A percentile compares a stretch with the other conserved stretches of the same genome.
Evolutionary conservation across 2,888 invertebrate species (phyloP).

Genomic region (Ormyrus thymus): DNA sequence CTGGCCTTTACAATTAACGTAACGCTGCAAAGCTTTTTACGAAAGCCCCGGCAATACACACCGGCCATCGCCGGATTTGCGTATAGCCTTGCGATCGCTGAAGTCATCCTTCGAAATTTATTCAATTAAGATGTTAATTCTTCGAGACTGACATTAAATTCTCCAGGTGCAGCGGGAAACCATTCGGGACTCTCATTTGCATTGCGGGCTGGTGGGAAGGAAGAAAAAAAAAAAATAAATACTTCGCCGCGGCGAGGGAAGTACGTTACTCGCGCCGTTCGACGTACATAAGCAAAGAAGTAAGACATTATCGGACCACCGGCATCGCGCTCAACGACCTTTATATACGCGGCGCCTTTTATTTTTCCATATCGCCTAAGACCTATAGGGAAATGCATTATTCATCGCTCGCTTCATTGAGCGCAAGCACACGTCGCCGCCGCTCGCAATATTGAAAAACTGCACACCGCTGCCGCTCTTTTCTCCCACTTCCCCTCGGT

Average conservation of each 20-base stretch:
- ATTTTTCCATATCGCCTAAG: slow-evolving; percentile 14
- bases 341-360: slow-evolving; percentile 33
- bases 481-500: neutral
- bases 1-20: slow-evolving; percentile 11
- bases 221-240: too few species aligned
- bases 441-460: slow-evolving; percentile 48
- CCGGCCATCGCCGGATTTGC: too few species aligned
- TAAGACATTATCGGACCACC: slow-evolving; percentile 46
- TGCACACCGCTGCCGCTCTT: slow-evolving; percentile 7
- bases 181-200: too few species aligned
- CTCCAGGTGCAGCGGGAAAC: too few species aligned
- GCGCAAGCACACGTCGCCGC: slow-evolving; percentile 31
- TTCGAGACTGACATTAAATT: too few species aligned
- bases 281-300: neutral
- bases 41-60: too few species aligned
- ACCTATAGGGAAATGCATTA: slow-evolving; percentile 46
- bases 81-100: too few species aligned
- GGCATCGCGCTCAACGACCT: slow-evolving; percentile 17
- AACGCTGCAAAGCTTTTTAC: slow-evolving; percentile 4
- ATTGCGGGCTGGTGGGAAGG: too few species aligned
- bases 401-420: slow-evolving; percentile 49
- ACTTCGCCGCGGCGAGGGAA: too few species aligned
- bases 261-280: too few species aligned
- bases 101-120: too few species aligned
- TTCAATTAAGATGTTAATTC: too few species aligned